Conservation (phyloP, 2,113 vertebrate genomes). For the Sturnira hondurensis region DNA sequence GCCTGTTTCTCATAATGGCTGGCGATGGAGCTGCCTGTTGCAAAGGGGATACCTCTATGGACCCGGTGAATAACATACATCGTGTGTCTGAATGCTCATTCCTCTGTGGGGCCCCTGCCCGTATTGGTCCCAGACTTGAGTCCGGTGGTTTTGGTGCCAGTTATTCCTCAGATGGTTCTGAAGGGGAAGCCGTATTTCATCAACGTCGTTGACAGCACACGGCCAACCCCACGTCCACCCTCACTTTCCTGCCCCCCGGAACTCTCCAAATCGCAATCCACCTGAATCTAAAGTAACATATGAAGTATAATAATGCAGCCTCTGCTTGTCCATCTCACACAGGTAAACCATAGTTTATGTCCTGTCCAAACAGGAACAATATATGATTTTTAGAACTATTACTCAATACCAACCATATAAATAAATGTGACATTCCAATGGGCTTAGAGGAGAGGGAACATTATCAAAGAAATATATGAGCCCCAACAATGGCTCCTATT, state of each 20-base stretch:
- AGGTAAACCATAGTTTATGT: neutral
- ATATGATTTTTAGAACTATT: neutral
- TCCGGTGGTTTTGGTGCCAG: neutral
- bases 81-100: neutral
- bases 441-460: neutral
- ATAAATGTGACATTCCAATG: neutral
- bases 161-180: neutral
- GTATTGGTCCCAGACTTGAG: neutral
- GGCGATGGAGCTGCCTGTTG: neutral
- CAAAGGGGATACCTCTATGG: neutral
- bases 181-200: neutral
- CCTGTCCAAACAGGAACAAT: neutral
- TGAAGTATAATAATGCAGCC: neutral
- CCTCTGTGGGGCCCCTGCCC: neutral
- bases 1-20: neutral
- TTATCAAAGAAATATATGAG: neutral
- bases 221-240: neutral
- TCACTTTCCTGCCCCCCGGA: neutral
- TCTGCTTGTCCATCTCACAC: neutral
- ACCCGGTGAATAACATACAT: neutral
- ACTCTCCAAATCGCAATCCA: neutral
- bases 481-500: neutral
- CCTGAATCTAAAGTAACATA: neutral
- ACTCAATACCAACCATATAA: neutral
- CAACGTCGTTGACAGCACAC: fast-evolving